Conservation (phyloP, 2,113 vertebrate genomes). For the Todiramphus saurophagus region DNA sequence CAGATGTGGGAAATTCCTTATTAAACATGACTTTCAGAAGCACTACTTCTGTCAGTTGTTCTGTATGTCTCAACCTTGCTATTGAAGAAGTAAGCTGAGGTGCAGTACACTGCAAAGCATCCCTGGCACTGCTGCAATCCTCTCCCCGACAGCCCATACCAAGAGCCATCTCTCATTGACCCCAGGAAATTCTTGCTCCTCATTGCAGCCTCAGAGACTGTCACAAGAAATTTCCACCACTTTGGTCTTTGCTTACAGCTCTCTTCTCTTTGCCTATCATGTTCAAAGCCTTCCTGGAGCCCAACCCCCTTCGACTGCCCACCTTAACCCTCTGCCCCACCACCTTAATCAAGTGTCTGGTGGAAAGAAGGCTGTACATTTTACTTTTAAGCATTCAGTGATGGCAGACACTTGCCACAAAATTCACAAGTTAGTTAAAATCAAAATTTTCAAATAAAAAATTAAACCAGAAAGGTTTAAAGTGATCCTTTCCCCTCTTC, state of each 20-base stretch:
- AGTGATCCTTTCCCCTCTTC: neutral
- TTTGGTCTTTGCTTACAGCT: neutral
- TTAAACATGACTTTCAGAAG: neutral
- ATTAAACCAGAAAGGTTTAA: neutral
- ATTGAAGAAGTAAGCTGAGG: neutral
- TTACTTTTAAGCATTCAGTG: neutral
- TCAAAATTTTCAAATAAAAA: neutral
- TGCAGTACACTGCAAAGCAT: rapidly evolving
- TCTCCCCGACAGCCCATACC: rapidly evolving
- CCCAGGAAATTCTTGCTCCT: neutral
- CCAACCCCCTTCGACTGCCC: rapidly evolving
- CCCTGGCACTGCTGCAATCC: rapidly evolving
- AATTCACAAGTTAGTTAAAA: neutral
- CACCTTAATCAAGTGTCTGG: neutral
- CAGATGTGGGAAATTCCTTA: slow-evolving; percentile 27
- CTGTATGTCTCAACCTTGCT: rapidly evolving
- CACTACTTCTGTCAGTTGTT: rapidly evolving
- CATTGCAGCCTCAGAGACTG: neutral
- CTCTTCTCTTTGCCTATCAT: neutral
- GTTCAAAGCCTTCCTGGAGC: neutral
- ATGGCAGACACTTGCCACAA: neutral
- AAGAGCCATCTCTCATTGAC: rapidly evolving
- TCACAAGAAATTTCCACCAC: neutral
- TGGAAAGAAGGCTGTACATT: neutral
- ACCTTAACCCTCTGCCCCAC: neutral